Evolutionary conservation across 1,140 invertebrate species (phyloP).

Genomic region (Mizuhopecten yessoensis): DNA sequence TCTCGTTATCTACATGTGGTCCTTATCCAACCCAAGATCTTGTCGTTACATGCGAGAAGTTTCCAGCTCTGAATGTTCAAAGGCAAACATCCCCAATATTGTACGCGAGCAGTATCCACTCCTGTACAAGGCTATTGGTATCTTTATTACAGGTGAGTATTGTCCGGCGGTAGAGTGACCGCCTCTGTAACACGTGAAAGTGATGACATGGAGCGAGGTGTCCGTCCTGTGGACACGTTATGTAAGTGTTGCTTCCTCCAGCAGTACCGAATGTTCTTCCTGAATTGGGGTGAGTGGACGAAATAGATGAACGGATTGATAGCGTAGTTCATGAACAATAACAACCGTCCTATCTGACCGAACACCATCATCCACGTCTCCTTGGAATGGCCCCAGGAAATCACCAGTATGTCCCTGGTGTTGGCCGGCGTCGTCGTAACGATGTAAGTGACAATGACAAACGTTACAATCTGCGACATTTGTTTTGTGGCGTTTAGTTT

Average conservation of each 20-base stretch:
- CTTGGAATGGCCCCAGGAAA: constrained; percentile 42
- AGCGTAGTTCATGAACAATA: constrained; percentile 52
- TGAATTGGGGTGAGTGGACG: constrained; percentile 52
- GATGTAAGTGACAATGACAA: constrained; percentile 50
- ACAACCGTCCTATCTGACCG: constrained; percentile 29
- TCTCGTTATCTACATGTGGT: too few species aligned
- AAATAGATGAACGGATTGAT: constrained; percentile 63
- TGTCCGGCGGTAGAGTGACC: neutral
- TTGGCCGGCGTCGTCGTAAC: constrained; percentile 57
- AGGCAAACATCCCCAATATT: too few species aligned
- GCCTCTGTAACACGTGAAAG: neutral
- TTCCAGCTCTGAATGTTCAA: too few species aligned
- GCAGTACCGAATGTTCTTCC: neutral
- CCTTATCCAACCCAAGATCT: too few species aligned
- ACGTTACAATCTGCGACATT: constrained; percentile 60
- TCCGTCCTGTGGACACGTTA: neutral
- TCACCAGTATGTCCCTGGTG: constrained; percentile 48
- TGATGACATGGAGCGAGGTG: neutral
- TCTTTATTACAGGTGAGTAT: neutral
- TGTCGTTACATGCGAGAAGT: too few species aligned
- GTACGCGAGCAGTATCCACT: too few species aligned
- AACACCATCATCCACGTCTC: constrained; percentile 45
- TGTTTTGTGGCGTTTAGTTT: constrained; percentile 45
- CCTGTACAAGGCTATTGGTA: too few species aligned
- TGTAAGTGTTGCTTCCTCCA: neutral